Conservation (phyloP, 1,140 invertebrate genomes). For the Hyposmocoma kahamanoa region DNA sequence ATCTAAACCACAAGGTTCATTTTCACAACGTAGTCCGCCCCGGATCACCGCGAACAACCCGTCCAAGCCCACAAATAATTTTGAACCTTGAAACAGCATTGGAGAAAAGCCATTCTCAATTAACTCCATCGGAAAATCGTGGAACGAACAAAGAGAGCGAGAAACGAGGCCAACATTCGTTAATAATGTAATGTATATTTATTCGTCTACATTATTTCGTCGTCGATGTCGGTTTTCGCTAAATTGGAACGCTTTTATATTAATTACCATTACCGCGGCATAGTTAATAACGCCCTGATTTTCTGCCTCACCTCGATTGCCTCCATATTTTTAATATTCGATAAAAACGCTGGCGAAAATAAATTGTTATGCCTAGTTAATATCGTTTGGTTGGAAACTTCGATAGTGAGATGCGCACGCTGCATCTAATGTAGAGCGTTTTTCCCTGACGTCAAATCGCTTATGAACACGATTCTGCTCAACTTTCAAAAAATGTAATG, state of each 20-base stretch:
- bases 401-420: too few species aligned
- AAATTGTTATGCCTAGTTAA: too few species aligned
- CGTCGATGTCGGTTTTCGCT: slow-evolving; percentile 46
- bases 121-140: slow-evolving; percentile 47
- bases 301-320: too few species aligned
- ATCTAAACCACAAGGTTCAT: slow-evolving; percentile 26
- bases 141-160: slow-evolving; percentile 71
- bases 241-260: slow-evolving; percentile 47
- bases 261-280: slow-evolving; percentile 48
- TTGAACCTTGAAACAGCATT: slow-evolving; percentile 48
- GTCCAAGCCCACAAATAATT: slow-evolving; percentile 44
- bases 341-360: too few species aligned
- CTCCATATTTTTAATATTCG: too few species aligned
- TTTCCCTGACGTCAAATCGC: too few species aligned
- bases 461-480: too few species aligned
- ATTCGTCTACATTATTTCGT: slow-evolving; percentile 68
- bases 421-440: too few species aligned
- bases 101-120: slow-evolving; percentile 56
- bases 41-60: slow-evolving; percentile 48
- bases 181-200: slow-evolving; percentile 74
- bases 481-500: too few species aligned
- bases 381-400: too few species aligned
- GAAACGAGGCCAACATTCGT: slow-evolving; percentile 71
- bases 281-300: too few species aligned
- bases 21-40: slow-evolving; percentile 21